These are phyloP conservation scores for Tursiops truncatus DNA, from an alignment of 2,113 vertebrate species.

Conservation along the genomic window DNA sequence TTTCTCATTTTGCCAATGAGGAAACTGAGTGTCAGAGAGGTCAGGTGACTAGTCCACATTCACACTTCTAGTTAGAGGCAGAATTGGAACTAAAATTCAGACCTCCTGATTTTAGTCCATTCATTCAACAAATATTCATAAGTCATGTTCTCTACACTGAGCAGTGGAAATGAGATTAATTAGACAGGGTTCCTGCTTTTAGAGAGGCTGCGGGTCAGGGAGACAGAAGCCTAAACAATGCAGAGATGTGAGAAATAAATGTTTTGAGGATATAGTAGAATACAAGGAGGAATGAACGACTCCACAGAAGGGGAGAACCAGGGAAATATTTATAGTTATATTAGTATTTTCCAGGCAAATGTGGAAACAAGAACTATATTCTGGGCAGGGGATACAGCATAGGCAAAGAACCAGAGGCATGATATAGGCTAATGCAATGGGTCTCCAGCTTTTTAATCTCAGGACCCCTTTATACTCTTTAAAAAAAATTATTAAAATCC, in stretches of 20 bases:
- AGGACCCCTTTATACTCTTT: neutral
- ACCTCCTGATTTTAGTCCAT: neutral
- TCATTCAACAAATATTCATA: neutral
- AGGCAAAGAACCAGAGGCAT: neutral
- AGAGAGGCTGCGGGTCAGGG: neutral
- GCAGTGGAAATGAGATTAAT: neutral
- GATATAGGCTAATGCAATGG: neutral
- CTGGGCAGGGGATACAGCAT: neutral
- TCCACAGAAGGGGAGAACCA: neutral
- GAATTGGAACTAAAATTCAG: neutral
- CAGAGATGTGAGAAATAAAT: neutral
- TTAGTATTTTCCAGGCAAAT: neutral
- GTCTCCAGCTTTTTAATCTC: neutral
- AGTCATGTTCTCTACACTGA: neutral
- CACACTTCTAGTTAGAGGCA: neutral
- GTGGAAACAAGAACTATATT: neutral
- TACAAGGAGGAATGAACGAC: neutral
- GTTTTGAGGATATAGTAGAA: neutral
- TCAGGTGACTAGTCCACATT: neutral
- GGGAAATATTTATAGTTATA: neutral
- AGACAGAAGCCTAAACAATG: neutral
- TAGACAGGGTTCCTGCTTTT: constrained; percentile 15
- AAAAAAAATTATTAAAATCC: neutral
- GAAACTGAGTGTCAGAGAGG: neutral
- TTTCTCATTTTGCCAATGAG: neutral